Conservation (phyloP, 2,797 vertebrate species). For the Ctenopoma multispine region DNA sequence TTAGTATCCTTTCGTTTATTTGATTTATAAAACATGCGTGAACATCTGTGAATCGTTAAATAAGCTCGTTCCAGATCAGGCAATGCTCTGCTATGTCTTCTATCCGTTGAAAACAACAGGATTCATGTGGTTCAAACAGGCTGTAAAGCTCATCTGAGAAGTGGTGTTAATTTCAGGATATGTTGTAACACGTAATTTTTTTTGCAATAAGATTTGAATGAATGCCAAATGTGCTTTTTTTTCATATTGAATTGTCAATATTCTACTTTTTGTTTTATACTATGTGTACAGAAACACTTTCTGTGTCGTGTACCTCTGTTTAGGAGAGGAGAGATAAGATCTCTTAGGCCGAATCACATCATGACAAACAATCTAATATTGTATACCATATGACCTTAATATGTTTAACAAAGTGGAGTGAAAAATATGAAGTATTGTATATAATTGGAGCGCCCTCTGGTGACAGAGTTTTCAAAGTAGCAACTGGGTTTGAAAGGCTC, state of each 20-base stretch:
- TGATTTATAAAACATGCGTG: not conserved
- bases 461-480: constrained; percentile 29
- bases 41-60: constrained; percentile 8
- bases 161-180: not conserved
- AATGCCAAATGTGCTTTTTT: not conserved
- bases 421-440: not conserved
- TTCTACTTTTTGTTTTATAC: not conserved
- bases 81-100: not conserved
- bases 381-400: not conserved
- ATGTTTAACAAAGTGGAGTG: not conserved
- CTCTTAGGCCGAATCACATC: not conserved
- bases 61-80: constrained; percentile 9
- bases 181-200: not conserved
- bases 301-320: no score
- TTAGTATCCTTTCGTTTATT: constrained; percentile 1
- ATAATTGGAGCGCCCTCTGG: constrained; percentile 54
- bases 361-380: not conserved
- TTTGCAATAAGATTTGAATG: not conserved
- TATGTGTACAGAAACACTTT: no score
- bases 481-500: not conserved
- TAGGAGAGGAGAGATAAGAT: not conserved
- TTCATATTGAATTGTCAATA: not conserved
- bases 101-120: not conserved
- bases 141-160: not conserved
- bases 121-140: not conserved